These are phyloP conservation scores for Homalodisca vitripennis DNA, from an alignment of 1,140 invertebrate species.

Conservation along the genomic window DNA sequence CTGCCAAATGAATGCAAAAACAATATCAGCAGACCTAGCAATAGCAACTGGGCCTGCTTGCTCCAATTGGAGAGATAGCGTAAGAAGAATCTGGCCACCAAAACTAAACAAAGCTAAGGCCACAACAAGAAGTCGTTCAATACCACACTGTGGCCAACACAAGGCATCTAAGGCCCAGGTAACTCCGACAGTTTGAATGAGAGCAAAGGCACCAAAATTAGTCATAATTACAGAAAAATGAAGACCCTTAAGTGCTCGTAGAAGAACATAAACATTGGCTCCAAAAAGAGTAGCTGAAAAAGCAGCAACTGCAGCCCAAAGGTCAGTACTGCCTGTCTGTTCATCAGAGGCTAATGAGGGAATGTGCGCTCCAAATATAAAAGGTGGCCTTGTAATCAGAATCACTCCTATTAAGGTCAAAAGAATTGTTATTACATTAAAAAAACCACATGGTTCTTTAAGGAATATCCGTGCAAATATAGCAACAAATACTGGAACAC, in stretches of 20 bases:
- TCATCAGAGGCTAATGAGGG: conserved; percentile 52
- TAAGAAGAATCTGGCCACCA: conserved; percentile 83
- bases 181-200: conserved; percentile 76
- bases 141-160: conserved; percentile 76
- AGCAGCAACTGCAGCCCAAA: conserved; percentile 79
- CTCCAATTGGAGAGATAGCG: conserved; percentile 82
- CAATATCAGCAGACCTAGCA: conserved; percentile 86
- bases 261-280: conserved; percentile 82
- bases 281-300: conserved; percentile 84
- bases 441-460: conserved; percentile 84
- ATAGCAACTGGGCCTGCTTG: conserved; percentile 89
- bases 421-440: conserved; percentile 78
- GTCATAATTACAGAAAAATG: conserved; percentile 93
- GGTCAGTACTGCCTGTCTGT: conserved; percentile 53
- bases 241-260: conserved; percentile 80
- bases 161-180: conserved; percentile 74
- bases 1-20: conserved; percentile 91
- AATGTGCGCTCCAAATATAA: conserved; percentile 62
- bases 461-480: conserved; percentile 86
- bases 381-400: conserved; percentile 78
- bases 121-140: conserved; percentile 76
- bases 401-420: conserved; percentile 82
- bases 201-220: conserved; percentile 84
- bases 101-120: conserved; percentile 84
- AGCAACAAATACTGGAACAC: conserved; percentile 88